Evolutionary conservation across 1,140 invertebrate genomes (phyloP), one percentile per base, ranked within the genome.

Genomic region (Pachyrhynchus sulphureomaculatus): DNA sequence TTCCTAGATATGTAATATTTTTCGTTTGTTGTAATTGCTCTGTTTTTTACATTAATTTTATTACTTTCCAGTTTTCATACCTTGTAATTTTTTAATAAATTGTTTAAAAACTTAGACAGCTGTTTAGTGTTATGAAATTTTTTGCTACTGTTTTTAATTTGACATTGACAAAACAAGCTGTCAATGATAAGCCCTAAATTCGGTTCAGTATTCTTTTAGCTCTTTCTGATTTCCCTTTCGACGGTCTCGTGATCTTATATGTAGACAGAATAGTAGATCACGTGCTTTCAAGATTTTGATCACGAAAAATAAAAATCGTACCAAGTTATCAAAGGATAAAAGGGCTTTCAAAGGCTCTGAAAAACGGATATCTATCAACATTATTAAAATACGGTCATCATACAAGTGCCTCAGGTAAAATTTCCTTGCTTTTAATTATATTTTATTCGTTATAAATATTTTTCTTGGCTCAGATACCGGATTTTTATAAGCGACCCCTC

Each of bases 1-100:
- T 49, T 49, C 2, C 12, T 17, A 32, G 47, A 49, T 49, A 49
- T 49, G 47, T 49, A 49, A 34, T 33, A 17, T 29, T 49, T 26
- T 26, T 26, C 2, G 21, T 29, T 24, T 18, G 9, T 10, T 34
- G 15, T 17, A 29, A 33, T 12, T 1, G 1, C n/a, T 49, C 5
- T 8, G 17, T 47, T 21, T 47, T 13, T 24, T 44, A 29, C 44
- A 47, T 47, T 33, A 29, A 34, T 33, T 33, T 6, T 4, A 6
- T 20, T 42, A 42, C 2, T 42, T 42, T 21, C 39, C 39, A 21
- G 39, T 42, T 42, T 42, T 42, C 39, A 42, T 42, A 1, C 18
- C 39, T 42, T 21, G 17, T 4, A 15, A 21, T 12, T 20, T 15
- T 37, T 15, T 21, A 3, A 21, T 13, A 42, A 42, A 20, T 20